Conservation (phyloP, 2,113 vertebrate species). For the Mastomys natalensis region DNA sequence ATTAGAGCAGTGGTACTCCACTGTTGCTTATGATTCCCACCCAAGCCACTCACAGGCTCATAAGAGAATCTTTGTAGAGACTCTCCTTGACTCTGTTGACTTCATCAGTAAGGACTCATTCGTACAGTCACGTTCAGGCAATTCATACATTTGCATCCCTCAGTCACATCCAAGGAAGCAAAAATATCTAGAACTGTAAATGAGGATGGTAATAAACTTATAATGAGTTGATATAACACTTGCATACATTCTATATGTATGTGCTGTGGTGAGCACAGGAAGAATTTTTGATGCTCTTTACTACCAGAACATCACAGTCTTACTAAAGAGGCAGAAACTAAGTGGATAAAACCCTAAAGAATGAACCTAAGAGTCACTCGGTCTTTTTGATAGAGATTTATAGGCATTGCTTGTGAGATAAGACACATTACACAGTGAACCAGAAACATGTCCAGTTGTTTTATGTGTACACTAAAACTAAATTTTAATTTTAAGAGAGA, state of each 20-base stretch:
- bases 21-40: neutral
- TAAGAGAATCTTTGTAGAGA: neutral
- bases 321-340: neutral
- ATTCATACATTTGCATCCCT: neutral
- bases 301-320: neutral
- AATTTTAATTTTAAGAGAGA: neutral
- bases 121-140: neutral
- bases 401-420: neutral
- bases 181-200: neutral
- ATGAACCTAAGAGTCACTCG: neutral
- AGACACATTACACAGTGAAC: neutral
- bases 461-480: neutral
- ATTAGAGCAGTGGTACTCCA: neutral
- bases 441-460: neutral
- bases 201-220: neutral
- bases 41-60: neutral
- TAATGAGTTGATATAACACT: neutral
- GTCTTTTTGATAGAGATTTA: neutral
- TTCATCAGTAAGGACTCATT: neutral
- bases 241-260: neutral
- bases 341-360: neutral
- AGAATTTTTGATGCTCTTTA: neutral
- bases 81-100: neutral
- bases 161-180: neutral
- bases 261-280: neutral